Evolutionary conservation across 2,113 vertebrate species (phyloP), one percentile per base, ranked within the genome.

Genomic region (Fulmarus glacialis): DNA sequence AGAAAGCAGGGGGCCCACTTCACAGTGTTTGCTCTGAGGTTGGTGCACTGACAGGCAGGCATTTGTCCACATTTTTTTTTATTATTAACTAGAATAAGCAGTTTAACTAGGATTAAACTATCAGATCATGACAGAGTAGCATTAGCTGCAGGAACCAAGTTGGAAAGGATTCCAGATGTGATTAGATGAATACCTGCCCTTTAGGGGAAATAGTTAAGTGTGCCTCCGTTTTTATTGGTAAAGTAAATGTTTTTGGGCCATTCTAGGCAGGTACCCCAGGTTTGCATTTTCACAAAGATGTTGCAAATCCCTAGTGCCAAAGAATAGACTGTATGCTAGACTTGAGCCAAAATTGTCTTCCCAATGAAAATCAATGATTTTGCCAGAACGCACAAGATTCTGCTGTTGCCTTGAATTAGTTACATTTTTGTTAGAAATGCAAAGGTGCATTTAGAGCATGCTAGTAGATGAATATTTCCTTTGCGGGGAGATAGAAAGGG

Each of bases 101-200:
- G 52, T 97, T 91, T 96, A 95, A 94, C 74, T 90, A 78, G 97
- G 97, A 98, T 98, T 97, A 98, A 98, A 95, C 94, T 82, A 96
- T 98, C 97, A 97, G 55, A 89, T 96, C 89, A 45, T 95, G 96
- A 97, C 88, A 98, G 92, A 96, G 55, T 84, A 87, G 86, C 86
- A 92, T 97, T 95, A 97, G 72, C 91, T 97, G 92, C 53, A 75
- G 96, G 94, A 82, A 97, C 85, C 47, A 58, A 79, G 74, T 42
- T 93, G 68, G 87, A 95, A 95, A 96, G 85, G 89, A 96, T 97
- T 98, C 91, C 97, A 95, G 91, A 79, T 90, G 94, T 67, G 92
- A 97, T 94, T 92, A 97, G 95, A 93, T 90, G 85, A 95, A 97
- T 93, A 97, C 87, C 77, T 95, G 80, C 88, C 93, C 92, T 96